Percentiles rank a stretch among this genome's conserved stretches.
Evolutionary conservation across 2,113 vertebrate species (phyloP).

Genomic region (Engystomops pustulosus): DNA sequence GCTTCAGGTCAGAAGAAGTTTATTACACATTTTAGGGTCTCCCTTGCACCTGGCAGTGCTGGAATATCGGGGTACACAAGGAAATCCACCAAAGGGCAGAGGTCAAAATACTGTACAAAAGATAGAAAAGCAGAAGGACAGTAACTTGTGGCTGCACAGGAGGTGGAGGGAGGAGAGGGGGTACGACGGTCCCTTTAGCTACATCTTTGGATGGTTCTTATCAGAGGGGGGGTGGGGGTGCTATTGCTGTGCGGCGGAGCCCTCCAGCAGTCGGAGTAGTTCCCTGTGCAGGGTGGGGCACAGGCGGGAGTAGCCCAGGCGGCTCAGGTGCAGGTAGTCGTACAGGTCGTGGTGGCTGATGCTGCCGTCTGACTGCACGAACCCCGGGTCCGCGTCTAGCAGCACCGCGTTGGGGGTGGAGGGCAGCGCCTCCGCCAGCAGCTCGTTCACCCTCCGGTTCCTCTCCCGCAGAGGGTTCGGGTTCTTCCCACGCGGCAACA

Average conservation of each 20-base stretch:
- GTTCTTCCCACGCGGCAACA: slow-evolving; percentile 84
- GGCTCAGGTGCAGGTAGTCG: slow-evolving; percentile 88
- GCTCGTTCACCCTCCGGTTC: slow-evolving; percentile 79
- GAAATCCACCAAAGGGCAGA: too few relatives aligned
- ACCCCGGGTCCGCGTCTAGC: slow-evolving; percentile 83
- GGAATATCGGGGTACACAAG: too few relatives aligned
- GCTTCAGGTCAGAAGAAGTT: too few relatives aligned
- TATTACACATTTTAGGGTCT: too few relatives aligned
- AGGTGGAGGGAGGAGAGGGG: too few relatives aligned
- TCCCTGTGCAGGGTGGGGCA: slow-evolving; percentile 79
- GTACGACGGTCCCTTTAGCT: slow-evolving; percentile 29
- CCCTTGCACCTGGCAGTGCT: too few relatives aligned
- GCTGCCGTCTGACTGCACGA: slow-evolving; percentile 85
- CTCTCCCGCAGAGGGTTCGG: slow-evolving; percentile 84
- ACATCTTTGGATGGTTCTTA: slow-evolving; percentile 26
- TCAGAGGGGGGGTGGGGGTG: not conserved
- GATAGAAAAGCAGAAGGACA: too few relatives aligned
- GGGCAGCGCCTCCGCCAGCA: slow-evolving; percentile 74
- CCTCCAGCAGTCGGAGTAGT: slow-evolving; percentile 79
- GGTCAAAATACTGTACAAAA: too few relatives aligned
- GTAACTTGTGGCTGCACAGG: too few relatives aligned
- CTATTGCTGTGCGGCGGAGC: not conserved
- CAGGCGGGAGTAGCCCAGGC: slow-evolving; percentile 81
- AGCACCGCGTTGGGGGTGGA: slow-evolving; percentile 77
- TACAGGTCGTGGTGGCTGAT: slow-evolving; percentile 91